Base-by-base conservation (phyloP, 92 coral and sea anemone species). In the Epizoanthus illoricatus region DNA sequence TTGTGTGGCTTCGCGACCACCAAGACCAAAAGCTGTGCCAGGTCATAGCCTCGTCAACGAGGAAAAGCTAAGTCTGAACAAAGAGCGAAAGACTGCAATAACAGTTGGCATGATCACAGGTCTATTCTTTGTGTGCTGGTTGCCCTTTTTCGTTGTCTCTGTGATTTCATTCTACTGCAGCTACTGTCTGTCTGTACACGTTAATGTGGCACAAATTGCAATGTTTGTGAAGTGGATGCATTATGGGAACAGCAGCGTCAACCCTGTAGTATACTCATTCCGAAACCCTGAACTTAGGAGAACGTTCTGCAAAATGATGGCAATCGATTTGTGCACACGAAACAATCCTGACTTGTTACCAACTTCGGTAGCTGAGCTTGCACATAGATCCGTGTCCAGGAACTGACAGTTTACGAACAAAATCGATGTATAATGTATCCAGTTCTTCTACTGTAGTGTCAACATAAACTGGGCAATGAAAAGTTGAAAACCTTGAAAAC, bases 111-210 rank as follows among this genome's bases (percentile, higher is more conserved):
- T 78, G 20, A 78, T 78, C 6, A 78, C 82, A 20, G 71, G 82
- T n/a, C 20, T 78, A 10, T 78, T 78, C 24, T 78, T 78, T 61
- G 82, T 61, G 15, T 78, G 82, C 41, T 78, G 82, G 82, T 41
- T 78, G 41, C 82, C 82, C 7, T 78, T 78, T 43, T 78, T 78
- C 36, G 82, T 78, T 0, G 70, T 78, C 6, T 78, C 82, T 20
- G 71, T 78, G 59, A 78, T 78, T n/a, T 78, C 82, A 63, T 78
- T 78, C 71, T 78, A 78, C 82, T 78, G 82, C 24, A 78, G 60
- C 18, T 18, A 41, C 71, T 78, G 82, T 13, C 71, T 78, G 18
- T 63, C 70, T 5, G 6, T 17, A 41, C 82, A 78, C 24, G 49
- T 78, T 13, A 78, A 78, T 45, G 61, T 78, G 10, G 43, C 23